Evolutionary conservation across 2,888 invertebrate genomes (phyloP).

Genomic region (Scaptomyza polygonia): DNA sequence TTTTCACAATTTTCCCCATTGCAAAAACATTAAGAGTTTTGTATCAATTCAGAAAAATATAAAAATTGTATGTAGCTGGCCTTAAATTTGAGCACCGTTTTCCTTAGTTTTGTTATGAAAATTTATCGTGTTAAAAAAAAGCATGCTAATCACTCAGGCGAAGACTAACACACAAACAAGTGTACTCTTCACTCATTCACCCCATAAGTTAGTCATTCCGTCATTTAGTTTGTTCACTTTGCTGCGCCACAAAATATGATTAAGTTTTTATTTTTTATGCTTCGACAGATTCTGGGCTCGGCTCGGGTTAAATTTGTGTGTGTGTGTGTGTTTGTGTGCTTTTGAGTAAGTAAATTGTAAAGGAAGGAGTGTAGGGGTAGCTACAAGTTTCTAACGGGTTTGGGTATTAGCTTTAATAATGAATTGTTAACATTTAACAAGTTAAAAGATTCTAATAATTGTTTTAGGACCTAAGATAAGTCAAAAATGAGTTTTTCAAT

Average conservation of each 20-base stretch:
- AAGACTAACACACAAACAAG: constrained; percentile 3
- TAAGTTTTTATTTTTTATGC: constrained; percentile 68
- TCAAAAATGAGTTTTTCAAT: no score
- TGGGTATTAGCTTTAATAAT: neutral
- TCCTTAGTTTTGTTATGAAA: constrained; percentile 43
- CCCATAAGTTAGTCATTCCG: constrained; percentile 37
- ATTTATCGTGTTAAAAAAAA: constrained; percentile 43
- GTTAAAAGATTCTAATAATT: neutral
- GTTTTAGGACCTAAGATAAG: no score
- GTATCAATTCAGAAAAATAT: constrained; percentile 16
- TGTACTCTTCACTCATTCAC: constrained; percentile 15
- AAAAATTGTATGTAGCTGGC: constrained; percentile 26
- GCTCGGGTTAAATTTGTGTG: constrained; percentile 12
- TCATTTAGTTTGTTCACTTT: constrained; percentile 46
- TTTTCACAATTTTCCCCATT: constrained; percentile 47
- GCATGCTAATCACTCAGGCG: constrained; percentile 61
- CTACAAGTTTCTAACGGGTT: neutral
- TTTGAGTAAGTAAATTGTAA: neutral
- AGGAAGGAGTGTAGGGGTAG: neutral
- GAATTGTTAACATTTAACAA: neutral
- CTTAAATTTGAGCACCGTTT: constrained; percentile 58
- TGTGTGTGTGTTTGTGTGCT: constrained; percentile 2
- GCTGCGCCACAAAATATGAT: constrained; percentile 59
- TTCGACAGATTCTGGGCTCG: constrained; percentile 67
- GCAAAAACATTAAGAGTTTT: constrained; percentile 42